A percentile compares a stretch with the other conserved stretches of the same genome.
phyloP scores from a whole-genome alignment of 2,888 invertebrate species.

The Acanthococcus lagerstroemiae region DNA sequence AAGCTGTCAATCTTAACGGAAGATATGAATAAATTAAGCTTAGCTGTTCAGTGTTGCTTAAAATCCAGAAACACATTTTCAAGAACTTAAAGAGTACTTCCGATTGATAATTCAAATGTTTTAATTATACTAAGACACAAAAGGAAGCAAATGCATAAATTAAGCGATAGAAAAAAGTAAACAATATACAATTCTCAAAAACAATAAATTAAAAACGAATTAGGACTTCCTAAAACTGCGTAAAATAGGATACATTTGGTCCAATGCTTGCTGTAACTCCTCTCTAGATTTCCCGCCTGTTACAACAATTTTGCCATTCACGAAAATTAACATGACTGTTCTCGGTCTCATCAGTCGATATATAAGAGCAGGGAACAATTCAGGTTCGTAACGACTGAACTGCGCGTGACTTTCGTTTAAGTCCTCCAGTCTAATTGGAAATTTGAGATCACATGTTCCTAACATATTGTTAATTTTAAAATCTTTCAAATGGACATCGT shows the following conservation, averaged over 20 bases:
- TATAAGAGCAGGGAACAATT: conserved; percentile 95
- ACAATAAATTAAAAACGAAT: background rate
- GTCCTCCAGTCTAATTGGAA: conserved; percentile 63
- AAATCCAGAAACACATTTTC: too few relatives aligned
- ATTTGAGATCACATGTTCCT: conserved; percentile 62
- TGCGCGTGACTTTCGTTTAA: conserved; percentile 63
- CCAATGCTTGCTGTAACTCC: conserved; percentile 20
- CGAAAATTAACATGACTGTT: conserved; percentile 92
- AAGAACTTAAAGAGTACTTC: too few relatives aligned
- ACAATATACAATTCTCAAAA: too few relatives aligned
- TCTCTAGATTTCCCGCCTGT: conserved; percentile 48
- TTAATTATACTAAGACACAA: too few relatives aligned
- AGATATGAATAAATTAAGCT: too few relatives aligned
- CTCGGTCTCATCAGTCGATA: conserved; percentile 95
- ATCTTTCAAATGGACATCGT: conserved; percentile 63
- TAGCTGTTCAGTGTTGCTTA: too few relatives aligned
- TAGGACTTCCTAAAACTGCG: conserved; percentile 14
- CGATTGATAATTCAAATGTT: too few relatives aligned
- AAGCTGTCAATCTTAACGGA: too few relatives aligned
- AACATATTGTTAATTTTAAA: conserved; percentile 71
- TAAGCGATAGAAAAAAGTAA: too few relatives aligned
- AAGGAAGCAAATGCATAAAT: too few relatives aligned
- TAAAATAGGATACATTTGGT: conserved; percentile 25
- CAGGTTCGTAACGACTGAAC: conserved; percentile 75
- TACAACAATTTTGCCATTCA: conserved; percentile 96